Conservation (phyloP, 2,113 vertebrate genomes). For the Redunca redunca region DNA sequence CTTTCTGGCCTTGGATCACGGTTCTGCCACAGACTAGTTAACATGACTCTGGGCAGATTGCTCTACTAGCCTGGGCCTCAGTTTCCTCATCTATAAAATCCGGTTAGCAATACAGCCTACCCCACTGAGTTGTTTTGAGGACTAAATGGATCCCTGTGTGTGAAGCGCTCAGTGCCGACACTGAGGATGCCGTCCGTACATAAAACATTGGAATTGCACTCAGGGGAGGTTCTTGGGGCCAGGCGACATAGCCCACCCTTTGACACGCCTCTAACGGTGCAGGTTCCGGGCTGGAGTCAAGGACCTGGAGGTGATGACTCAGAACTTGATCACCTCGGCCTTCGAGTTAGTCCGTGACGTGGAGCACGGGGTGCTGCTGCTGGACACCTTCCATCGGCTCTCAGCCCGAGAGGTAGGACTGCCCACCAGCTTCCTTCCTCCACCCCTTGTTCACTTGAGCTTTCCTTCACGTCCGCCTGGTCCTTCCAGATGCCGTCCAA, state of each 20-base stretch:
- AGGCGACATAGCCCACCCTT: neutral
- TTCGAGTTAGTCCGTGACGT: slow-evolving; percentile 83
- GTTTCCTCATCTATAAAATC: neutral
- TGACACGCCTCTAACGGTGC: neutral
- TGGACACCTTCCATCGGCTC: slow-evolving; percentile 85
- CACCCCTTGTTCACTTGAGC: neutral
- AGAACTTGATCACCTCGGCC: slow-evolving; percentile 84
- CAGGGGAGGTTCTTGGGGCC: neutral
- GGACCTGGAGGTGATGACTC: slow-evolving; percentile 84
- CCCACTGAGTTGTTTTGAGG: neutral
- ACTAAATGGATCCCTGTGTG: neutral
- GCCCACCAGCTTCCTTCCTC: neutral
- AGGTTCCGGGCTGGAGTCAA: slow-evolving; percentile 81
- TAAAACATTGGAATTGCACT: neutral
- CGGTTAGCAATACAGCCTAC: neutral
- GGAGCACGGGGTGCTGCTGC: slow-evolving; percentile 84
- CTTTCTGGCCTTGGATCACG: neutral
- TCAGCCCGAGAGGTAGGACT: slow-evolving; percentile 83
- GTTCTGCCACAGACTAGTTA: neutral
- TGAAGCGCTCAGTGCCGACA: neutral
- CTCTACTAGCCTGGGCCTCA: neutral
- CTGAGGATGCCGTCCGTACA: neutral
- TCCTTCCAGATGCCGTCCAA: neutral
- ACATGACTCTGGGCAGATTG: neutral
- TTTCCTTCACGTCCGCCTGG: neutral